phyloP scores from a whole-genome alignment of 2,113 vertebrate species.

The Phaetusa simplex region DNA sequence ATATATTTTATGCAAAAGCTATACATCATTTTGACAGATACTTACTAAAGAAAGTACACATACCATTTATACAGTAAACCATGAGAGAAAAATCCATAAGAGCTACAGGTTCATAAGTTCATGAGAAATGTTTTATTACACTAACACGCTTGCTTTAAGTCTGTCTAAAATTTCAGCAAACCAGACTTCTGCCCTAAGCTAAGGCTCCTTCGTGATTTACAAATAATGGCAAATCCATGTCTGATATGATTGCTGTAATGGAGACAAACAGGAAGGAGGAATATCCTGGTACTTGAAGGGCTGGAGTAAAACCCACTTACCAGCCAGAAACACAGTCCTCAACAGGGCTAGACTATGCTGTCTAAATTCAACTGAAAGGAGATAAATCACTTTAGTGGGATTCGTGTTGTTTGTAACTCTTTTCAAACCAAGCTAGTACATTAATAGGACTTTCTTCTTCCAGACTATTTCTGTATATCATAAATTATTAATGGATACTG shows the following conservation, averaged over 20 bases:
- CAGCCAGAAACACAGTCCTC: neutral
- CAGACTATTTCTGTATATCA: neutral
- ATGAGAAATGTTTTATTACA: constrained; percentile 60
- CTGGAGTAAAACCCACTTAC: neutral
- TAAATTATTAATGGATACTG: neutral
- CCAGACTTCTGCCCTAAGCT: constrained; percentile 1
- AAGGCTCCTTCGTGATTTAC: constrained; percentile 19
- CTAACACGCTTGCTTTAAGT: constrained; percentile 27
- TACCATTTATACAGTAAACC: constrained; percentile 18
- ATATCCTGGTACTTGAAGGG: constrained; percentile 8
- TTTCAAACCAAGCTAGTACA: neutral
- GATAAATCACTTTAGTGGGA: neutral
- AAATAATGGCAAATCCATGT: constrained; percentile 48
- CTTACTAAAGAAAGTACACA: constrained; percentile 14
- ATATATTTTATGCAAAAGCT: neutral
- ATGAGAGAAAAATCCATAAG: constrained; percentile 19
- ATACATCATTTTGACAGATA: constrained; percentile 35
- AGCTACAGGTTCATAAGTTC: constrained; percentile 64
- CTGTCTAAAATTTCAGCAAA: constrained; percentile 39
- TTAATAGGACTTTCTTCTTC: neutral
- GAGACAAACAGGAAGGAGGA: constrained; percentile 48
- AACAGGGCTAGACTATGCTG: neutral
- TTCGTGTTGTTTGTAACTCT: constrained; percentile 1
- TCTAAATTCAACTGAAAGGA: neutral
- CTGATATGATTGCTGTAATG: neutral